A percentile compares a stretch with the other conserved stretches of the same genome.
phyloP scores from a whole-genome alignment of 2,797 vertebrate genomes.

The Myotis vivesi region DNA sequence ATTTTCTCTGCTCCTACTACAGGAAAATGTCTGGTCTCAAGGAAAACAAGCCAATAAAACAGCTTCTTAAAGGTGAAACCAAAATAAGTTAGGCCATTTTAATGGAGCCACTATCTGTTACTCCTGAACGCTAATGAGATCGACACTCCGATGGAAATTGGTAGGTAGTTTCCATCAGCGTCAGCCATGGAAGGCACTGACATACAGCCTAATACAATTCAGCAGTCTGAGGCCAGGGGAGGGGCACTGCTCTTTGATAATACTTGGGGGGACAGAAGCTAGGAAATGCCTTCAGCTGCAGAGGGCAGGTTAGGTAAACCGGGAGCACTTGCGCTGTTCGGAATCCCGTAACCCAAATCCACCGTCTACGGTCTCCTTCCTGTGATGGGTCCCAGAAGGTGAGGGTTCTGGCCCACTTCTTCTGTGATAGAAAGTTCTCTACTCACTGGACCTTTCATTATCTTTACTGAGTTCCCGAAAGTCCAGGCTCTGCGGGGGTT shows the following conservation, averaged over 20 bases:
- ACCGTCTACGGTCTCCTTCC: neutral
- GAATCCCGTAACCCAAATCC: neutral
- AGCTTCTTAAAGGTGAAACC: slow-evolving; percentile 64
- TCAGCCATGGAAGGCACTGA: neutral
- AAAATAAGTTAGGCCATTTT: slow-evolving; percentile 66
- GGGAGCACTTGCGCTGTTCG: neutral
- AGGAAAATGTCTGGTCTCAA: slow-evolving; percentile 62
- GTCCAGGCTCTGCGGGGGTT: neutral
- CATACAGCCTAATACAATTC: neutral
- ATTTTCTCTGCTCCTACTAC: slow-evolving; percentile 42
- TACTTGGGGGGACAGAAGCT: neutral
- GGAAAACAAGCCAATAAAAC: slow-evolving; percentile 66
- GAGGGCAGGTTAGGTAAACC: neutral
- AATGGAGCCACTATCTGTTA: slow-evolving; percentile 27
- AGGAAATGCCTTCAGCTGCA: neutral
- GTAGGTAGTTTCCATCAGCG: neutral
- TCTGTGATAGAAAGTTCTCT: neutral
- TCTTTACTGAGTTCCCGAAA: neutral
- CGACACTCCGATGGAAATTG: neutral
- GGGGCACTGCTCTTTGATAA: neutral
- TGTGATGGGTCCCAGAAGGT: neutral
- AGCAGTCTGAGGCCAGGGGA: neutral
- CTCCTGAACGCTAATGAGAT: slow-evolving; percentile 43
- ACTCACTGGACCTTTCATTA: neutral
- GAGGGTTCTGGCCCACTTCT: neutral